phyloP scores from a whole-genome alignment of 2,797 vertebrate species.

The Threskiornis aethiopicus region DNA sequence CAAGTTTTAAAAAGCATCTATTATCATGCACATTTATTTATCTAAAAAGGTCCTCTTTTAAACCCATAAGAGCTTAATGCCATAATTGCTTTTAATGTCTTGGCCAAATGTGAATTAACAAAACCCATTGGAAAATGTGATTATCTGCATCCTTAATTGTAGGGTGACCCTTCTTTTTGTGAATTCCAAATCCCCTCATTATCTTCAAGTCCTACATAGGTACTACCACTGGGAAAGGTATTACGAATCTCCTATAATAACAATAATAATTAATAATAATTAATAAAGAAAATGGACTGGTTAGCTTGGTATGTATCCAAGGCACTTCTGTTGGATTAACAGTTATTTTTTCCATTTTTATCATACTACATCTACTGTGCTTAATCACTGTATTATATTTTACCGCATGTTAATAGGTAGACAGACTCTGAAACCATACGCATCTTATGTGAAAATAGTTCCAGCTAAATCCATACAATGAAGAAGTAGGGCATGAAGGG shows the following conservation, averaged over 20 bases:
- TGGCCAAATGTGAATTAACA: constrained; percentile 27
- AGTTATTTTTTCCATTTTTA: not conserved
- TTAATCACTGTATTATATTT: not conserved
- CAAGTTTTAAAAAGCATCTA: not conserved
- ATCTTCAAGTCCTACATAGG: not conserved
- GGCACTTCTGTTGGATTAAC: not conserved
- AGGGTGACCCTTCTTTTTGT: not conserved
- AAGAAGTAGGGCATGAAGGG: not conserved
- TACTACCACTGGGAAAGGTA: not conserved
- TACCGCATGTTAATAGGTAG: not conserved
- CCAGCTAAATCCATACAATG: not conserved
- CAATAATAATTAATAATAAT: not conserved
- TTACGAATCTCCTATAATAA: not conserved
- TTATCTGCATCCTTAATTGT: not conserved
- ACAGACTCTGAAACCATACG: not conserved
- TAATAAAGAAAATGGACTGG: not conserved
- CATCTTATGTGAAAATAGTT: not conserved
- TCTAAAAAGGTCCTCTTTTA: not conserved
- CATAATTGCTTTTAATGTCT: constrained; percentile 25
- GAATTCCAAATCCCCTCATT: not conserved
- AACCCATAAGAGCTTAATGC: not conserved
- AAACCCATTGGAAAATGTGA: not conserved
- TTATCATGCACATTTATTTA: not conserved
- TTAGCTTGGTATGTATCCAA: not conserved
- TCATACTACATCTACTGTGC: not conserved